A percentile compares a stretch with the other conserved stretches of the same genome.
Evolutionary conservation across 2,888 invertebrate species (phyloP).

Genomic region (Andrena hattorfiana): DNA sequence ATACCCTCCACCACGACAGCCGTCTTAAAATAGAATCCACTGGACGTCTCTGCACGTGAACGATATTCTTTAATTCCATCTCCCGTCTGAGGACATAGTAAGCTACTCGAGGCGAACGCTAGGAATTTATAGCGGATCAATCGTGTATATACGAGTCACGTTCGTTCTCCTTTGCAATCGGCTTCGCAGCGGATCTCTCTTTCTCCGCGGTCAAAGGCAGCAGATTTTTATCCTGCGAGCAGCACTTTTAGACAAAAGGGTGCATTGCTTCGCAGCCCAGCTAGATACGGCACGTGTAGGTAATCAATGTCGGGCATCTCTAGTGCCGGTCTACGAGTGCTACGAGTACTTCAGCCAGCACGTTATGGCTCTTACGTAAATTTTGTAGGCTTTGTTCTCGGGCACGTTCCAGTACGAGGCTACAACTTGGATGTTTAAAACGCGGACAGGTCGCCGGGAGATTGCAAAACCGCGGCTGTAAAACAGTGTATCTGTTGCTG

Average conservation of each 20-base stretch:
- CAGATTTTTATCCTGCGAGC: conserved; percentile 35
- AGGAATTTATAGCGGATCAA: neutral
- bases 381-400: conserved; percentile 73
- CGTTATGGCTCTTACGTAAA: conserved; percentile 73
- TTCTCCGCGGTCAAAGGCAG: conserved; percentile 19
- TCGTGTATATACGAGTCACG: conserved; percentile 15
- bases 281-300: conserved; percentile 80
- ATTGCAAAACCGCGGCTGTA: conserved; percentile 13
- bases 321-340: conserved; percentile 64
- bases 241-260: conserved; percentile 68
- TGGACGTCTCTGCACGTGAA: neutral
- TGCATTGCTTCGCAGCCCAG: conserved; percentile 70
- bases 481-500: neutral
- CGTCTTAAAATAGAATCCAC: too few relatives aligned
- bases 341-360: conserved; percentile 64
- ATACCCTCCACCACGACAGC: neutral
- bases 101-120: neutral
- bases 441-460: conserved; percentile 30
- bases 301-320: conserved; percentile 83
- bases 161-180: conserved; percentile 8
- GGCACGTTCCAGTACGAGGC: conserved; percentile 71
- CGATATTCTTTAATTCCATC: neutral
- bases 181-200: neutral
- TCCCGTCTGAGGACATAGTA: neutral
- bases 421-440: conserved; percentile 40